Conservation (phyloP, 2,113 vertebrate genomes). For the Anser cygnoides region DNA sequence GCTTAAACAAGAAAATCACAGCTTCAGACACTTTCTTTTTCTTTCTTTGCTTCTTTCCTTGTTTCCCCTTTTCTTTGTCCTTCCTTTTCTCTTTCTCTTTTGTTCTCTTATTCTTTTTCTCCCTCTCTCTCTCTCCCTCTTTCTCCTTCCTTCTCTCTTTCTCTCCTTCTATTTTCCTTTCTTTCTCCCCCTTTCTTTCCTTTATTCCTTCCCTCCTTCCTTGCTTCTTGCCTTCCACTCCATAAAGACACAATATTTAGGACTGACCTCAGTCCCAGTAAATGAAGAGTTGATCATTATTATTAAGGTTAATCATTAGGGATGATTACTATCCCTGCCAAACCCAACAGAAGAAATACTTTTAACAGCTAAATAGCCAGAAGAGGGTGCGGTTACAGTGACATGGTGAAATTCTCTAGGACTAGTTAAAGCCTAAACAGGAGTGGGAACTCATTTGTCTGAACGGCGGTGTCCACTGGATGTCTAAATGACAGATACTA, state of each 20-base stretch:
- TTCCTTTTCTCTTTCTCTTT: background rate
- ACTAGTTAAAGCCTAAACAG: background rate
- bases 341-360: background rate
- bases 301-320: too few species aligned
- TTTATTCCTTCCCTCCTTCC: background rate
- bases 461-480: background rate
- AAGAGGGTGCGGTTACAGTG: background rate
- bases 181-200: background rate
- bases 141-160: background rate
- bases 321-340: background rate
- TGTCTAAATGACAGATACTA: background rate
- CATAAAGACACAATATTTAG: background rate
- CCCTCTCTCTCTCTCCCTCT: background rate
- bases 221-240: background rate
- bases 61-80: too few species aligned
- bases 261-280: rapidly evolving
- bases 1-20: background rate
- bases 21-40: background rate
- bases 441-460: background rate
- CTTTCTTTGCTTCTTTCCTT: background rate
- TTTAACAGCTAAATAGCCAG: background rate
- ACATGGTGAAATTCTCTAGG: background rate
- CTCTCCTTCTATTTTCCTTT: background rate
- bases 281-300: background rate
- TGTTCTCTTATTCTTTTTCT: background rate